Evolutionary conservation across 2,888 invertebrate genomes (phyloP).

Genomic region (Andrena flavipes): DNA sequence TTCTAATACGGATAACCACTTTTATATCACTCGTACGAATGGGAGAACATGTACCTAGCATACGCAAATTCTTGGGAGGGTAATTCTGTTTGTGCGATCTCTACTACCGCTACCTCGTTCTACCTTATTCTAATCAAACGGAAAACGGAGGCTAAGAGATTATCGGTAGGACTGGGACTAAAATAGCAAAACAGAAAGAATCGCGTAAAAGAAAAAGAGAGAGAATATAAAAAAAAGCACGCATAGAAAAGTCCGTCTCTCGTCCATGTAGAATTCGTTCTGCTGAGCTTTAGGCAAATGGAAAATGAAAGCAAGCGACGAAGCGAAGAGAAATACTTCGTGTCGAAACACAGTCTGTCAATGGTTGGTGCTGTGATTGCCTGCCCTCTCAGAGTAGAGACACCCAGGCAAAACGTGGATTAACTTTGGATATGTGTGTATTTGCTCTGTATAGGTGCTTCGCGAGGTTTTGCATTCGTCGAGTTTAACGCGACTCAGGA

Average conservation of each 20-base stretch:
- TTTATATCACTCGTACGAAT: not conserved
- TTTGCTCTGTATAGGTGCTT: slow-evolving; percentile 94
- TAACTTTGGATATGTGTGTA: slow-evolving; percentile 86
- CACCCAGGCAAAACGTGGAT: slow-evolving; percentile 84
- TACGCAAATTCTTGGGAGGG: slow-evolving; percentile 8
- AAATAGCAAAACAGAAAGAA: slow-evolving; percentile 41
- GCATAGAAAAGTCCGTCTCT: slow-evolving; percentile 55
- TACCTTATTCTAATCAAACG: slow-evolving; percentile 7
- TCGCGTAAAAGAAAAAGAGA: slow-evolving; percentile 27
- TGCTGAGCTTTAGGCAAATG: slow-evolving; percentile 76
- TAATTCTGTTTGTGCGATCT: slow-evolving; percentile 12
- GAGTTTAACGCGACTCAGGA: slow-evolving; percentile 96
- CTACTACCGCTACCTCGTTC: not conserved
- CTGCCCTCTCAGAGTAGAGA: slow-evolving; percentile 85
- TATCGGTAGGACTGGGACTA: slow-evolving; percentile 46
- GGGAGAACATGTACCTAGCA: slow-evolving; percentile 4
- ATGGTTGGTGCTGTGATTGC: slow-evolving; percentile 85
- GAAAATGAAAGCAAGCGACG: slow-evolving; percentile 76
- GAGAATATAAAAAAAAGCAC: slow-evolving; percentile 13
- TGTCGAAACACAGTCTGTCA: slow-evolving; percentile 82
- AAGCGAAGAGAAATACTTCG: slow-evolving; percentile 79
- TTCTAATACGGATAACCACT: not conserved
- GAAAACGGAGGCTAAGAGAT: slow-evolving; percentile 42
- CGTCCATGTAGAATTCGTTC: slow-evolving; percentile 69
- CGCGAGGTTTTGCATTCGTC: slow-evolving; percentile 93